Conservation (phyloP, 2,797 vertebrate species). For the Petrocephalus schoutedeni region DNA sequence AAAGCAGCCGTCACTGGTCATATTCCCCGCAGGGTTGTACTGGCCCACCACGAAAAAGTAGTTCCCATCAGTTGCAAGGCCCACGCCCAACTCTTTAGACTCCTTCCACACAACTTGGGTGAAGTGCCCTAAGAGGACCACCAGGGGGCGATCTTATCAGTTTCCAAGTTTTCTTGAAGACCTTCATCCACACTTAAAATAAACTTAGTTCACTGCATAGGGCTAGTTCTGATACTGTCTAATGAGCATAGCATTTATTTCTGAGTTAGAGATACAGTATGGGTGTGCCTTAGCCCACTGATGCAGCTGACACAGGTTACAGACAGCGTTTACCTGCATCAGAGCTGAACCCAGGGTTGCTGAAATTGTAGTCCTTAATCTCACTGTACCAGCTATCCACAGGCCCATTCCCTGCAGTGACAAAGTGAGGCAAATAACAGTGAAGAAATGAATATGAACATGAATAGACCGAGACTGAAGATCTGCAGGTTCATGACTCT, state of each 20-base stretch:
- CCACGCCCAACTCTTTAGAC: constrained; percentile 51
- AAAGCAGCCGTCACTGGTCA: constrained; percentile 33
- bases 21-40: constrained; percentile 56
- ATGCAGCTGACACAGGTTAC: not conserved
- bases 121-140: constrained; percentile 53
- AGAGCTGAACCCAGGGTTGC: constrained; percentile 27
- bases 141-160: not conserved
- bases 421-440: not conserved
- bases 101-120: constrained; percentile 64
- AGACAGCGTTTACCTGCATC: constrained; percentile 42
- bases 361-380: constrained; percentile 56
- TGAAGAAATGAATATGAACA: not conserved
- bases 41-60: constrained; percentile 50
- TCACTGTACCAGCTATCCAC: constrained; percentile 61
- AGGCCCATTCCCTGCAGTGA: constrained; percentile 50
- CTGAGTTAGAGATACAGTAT: not conserved
- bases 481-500: not conserved
- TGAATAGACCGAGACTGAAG: not conserved
- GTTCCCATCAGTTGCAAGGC: constrained; percentile 43
- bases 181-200: not conserved
- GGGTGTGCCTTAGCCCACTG: not conserved
- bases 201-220: not conserved
- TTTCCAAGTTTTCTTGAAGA: not conserved
- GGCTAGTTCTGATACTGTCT: not conserved
- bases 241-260: not conserved